These are phyloP conservation scores for Mus caroli DNA, from an alignment of 2,797 vertebrate species.

Conservation along the genomic window DNA sequence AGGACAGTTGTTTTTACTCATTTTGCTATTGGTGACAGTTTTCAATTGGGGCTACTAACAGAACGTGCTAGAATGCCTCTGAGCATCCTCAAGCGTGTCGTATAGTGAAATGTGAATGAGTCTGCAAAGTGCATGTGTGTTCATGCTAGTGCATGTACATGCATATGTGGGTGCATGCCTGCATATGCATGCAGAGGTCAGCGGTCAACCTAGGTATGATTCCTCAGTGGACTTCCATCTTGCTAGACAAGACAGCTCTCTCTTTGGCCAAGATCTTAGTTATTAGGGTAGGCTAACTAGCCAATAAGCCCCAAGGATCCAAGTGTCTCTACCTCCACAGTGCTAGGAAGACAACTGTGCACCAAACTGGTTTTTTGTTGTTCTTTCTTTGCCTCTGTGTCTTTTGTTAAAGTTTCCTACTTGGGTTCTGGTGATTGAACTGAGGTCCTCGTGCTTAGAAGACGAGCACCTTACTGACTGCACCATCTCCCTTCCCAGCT, in stretches of 20 bases:
- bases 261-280: neutral
- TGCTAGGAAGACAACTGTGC: neutral
- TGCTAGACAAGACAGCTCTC: neutral
- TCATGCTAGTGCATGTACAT: neutral
- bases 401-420: neutral
- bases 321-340: neutral
- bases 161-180: neutral
- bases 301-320: neutral
- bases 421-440: neutral
- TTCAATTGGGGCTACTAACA: neutral
- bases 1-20: neutral
- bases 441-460: neutral
- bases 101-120: neutral
- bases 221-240: neutral
- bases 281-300: neutral
- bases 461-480: neutral
- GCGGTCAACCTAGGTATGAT: neutral
- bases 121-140: neutral
- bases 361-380: neutral
- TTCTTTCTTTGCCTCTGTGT: neutral
- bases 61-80: neutral
- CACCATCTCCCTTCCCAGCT: neutral
- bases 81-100: neutral
- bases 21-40: neutral
- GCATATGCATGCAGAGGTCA: neutral